Conservation (phyloP, 2,797 vertebrate species). For the Microctenopoma stevenorrisi region DNA sequence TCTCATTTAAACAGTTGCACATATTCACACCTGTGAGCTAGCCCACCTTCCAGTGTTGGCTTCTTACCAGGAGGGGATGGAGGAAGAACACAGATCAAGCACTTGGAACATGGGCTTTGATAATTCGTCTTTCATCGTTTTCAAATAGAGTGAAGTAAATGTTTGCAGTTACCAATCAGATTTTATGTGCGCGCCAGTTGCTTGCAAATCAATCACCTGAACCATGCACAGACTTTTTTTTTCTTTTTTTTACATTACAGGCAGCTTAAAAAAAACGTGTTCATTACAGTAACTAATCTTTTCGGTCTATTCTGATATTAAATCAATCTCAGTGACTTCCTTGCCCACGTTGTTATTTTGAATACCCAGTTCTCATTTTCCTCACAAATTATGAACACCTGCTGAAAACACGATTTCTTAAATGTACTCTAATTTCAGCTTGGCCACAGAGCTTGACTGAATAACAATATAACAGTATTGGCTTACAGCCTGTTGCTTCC, state of each 20-base stretch:
- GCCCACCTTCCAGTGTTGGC: constrained; percentile 61
- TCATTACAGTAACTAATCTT: constrained; percentile 38
- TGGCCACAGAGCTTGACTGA: constrained; percentile 24
- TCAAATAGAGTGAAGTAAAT: constrained; percentile 58
- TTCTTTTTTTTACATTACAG: constrained; percentile 17
- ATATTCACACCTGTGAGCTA: constrained; percentile 72
- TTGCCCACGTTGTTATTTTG: constrained; percentile 23
- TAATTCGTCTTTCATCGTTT: constrained; percentile 71
- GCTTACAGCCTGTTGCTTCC: constrained; percentile 18
- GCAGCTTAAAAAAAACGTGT: constrained; percentile 13
- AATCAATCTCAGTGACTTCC: constrained; percentile 38
- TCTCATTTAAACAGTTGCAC: constrained; percentile 67
- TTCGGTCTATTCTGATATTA: constrained; percentile 22
- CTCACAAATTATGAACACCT: constrained; percentile 52
- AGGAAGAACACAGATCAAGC: constrained; percentile 67
- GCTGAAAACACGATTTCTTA: constrained; percentile 39
- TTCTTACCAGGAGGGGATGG: constrained; percentile 52
- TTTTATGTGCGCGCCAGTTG: constrained; percentile 17
- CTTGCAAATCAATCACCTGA: constrained; percentile 40
- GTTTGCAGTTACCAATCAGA: constrained; percentile 50
- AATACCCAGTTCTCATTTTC: constrained; percentile 20
- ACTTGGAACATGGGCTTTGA: constrained; percentile 59
- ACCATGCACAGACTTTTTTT: neutral
- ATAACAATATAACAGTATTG: constrained; percentile 8
- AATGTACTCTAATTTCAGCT: constrained; percentile 26